Percentiles rank a stretch among this genome's conserved stretches.
Evolutionary conservation across 2,888 invertebrate genomes (phyloP).

Genomic region (Acheta domesticus): DNA sequence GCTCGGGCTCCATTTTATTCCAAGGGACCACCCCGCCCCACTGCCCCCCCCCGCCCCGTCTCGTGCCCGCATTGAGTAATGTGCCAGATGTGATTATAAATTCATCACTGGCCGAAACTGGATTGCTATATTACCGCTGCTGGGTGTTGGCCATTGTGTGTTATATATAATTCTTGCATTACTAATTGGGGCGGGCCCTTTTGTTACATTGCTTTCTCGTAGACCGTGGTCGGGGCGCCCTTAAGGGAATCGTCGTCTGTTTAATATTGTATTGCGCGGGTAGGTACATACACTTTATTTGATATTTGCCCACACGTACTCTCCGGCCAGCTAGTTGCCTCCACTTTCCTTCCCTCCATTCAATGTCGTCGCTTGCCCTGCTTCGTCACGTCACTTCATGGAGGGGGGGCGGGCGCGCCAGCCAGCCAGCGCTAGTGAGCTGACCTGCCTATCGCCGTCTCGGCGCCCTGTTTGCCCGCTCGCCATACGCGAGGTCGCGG

Average conservation of each 20-base stretch:
- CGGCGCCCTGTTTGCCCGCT: no score
- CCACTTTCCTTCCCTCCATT: neutral
- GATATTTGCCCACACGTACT: neutral
- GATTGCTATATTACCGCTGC: slow-evolving; percentile 18
- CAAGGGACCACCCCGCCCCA: neutral
- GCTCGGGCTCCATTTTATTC: neutral
- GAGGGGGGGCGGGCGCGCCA: no score
- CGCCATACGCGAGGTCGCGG: no score
- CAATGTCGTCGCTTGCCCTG: neutral
- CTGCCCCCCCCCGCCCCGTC: neutral
- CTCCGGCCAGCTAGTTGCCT: neutral
- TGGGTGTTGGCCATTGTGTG: slow-evolving; percentile 8
- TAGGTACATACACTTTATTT: slow-evolving; percentile 18
- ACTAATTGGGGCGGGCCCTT: neutral
- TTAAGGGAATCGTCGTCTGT: neutral
- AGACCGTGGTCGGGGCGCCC: neutral
- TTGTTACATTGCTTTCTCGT: neutral
- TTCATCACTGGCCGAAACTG: slow-evolving; percentile 18
- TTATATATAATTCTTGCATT: slow-evolving; percentile 18
- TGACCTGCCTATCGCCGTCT: no score
- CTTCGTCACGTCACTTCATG: neutral
- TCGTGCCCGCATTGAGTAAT: neutral
- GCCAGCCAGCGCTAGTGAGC: no score
- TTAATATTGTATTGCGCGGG: neutral
- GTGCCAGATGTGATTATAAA: slow-evolving; percentile 18